Base-by-base conservation (phyloP, 1,140 invertebrate genomes). In the Aphelenchoides besseyi region DNA sequence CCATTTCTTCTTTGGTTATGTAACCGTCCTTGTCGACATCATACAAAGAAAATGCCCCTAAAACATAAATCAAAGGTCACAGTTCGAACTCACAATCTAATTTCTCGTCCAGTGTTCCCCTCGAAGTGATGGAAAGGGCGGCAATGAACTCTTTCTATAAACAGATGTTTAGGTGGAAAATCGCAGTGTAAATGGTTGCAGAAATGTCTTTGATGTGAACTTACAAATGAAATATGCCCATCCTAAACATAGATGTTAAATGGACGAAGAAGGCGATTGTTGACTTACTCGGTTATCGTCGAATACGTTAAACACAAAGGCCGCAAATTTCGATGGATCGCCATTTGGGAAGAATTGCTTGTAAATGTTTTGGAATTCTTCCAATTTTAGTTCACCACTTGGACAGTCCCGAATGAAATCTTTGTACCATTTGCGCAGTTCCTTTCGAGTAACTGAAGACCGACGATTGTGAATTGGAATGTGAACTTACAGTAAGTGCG, bases 31-130 rank as follows among this genome's bases (percentile, higher is more conserved):
- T 87, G 79, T 88, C 87, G n/a, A 88, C 82, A 72, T 88, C 87
- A 74, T 88, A 88, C 54, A 88, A n/a, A n/a, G n/a, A 74, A 73
- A 88, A 88, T 30, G 87, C 87, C 87, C 87, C 87, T 87, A 76
- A 36, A 81, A 78, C 37, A 33, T 9, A 68, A 78, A 16, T 59
- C 48, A 28, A 52, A 8, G 70, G 55, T n/a, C n/a, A n/a, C 23
- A 12, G 63, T 2, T 12, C 1, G 63, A 66, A 66, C 23, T 1
- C 36, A 85, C 85, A 86, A 63, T 86, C 83, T 3, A 86, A 70
- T 75, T 86, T 86, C 69, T 86, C 85, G 71, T 86, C 85, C 5
- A 86, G 70, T 18, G 80, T 85, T 29, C 85, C 85, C 23, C 81
- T 66, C 0, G 83, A 85, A n/a, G 85, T 86, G 48, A 86, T 85